Evolutionary conservation across 2,888 invertebrate species (phyloP).

Genomic region (Tipula vernalis): DNA sequence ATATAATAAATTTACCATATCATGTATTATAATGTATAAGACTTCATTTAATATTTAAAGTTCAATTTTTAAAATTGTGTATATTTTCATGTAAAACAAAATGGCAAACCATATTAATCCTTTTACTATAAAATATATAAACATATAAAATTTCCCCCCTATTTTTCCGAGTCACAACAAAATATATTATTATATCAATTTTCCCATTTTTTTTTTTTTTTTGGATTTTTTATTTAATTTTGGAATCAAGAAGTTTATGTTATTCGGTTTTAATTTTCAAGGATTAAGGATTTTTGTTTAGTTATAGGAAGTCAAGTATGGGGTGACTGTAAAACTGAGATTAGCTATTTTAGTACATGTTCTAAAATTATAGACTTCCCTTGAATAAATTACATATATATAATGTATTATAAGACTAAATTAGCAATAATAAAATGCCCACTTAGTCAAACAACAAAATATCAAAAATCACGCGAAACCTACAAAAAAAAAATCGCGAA

Average conservation of each 20-base stretch:
- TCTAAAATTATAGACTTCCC: neutral
- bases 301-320: neutral
- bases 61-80: neutral
- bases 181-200: neutral
- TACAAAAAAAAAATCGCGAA: neutral
- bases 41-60: neutral
- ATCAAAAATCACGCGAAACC: neutral
- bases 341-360: neutral
- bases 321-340: neutral
- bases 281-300: neutral
- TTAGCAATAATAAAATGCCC: neutral
- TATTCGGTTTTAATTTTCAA: neutral
- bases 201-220: neutral
- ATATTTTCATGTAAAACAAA: neutral
- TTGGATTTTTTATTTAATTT: neutral
- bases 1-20: neutral
- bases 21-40: neutral
- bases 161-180: neutral
- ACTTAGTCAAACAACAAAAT: neutral
- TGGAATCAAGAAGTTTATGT: conserved; percentile 4
- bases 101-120: neutral
- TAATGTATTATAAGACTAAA: neutral
- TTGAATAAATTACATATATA: too few relatives aligned
- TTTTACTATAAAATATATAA: neutral
- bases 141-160: neutral